Percentiles rank a stretch among this genome's conserved stretches.
phyloP scores from a whole-genome alignment of 2,113 vertebrate species.

The Spea bombifrons region DNA sequence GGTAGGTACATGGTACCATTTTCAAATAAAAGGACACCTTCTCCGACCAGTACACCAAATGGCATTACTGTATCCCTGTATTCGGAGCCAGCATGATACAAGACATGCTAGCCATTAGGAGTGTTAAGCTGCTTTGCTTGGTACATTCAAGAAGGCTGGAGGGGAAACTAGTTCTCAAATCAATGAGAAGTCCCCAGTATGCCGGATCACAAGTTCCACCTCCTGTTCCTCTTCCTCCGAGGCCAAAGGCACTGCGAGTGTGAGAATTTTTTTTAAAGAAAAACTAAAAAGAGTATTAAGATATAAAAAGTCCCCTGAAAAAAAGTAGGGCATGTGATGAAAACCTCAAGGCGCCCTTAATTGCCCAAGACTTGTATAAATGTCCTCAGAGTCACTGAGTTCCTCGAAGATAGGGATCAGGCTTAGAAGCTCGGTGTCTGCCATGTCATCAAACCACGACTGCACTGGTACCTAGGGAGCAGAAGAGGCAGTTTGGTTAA shows the following conservation, averaged over 20 bases:
- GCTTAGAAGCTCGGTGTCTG: conserved; percentile 81
- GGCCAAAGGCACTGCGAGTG: conserved; percentile 63
- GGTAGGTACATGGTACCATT: conserved; percentile 45
- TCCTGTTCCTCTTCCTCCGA: conserved; percentile 42
- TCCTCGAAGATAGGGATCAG: conserved; percentile 85
- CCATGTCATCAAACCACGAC: conserved; percentile 90
- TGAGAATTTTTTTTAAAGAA: conserved; percentile 28
- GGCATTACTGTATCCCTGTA: conserved; percentile 41
- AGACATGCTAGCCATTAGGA: conserved; percentile 21
- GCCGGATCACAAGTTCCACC: conserved; percentile 4
- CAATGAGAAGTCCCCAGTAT: conserved; percentile 11
- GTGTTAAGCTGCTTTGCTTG: conserved; percentile 31
- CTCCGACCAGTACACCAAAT: conserved; percentile 41
- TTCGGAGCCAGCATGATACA: conserved; percentile 16
- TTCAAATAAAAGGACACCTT: conserved; percentile 37
- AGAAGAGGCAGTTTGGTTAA: background rate
- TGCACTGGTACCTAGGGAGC: conserved; percentile 75
- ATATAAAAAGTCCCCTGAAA: conserved; percentile 55
- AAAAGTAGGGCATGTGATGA: conserved; percentile 41
- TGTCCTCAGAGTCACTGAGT: conserved; percentile 76
- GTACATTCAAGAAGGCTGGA: background rate
- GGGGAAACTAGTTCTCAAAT: background rate
- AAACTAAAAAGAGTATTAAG: conserved; percentile 34
- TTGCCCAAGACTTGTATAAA: conserved; percentile 79
- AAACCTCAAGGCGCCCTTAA: conserved; percentile 69